Percentiles rank a stretch among this genome's conserved stretches.
These are phyloP conservation scores for Ceramica pisi DNA, from an alignment of 2,888 invertebrate species.

Conservation along the genomic window DNA sequence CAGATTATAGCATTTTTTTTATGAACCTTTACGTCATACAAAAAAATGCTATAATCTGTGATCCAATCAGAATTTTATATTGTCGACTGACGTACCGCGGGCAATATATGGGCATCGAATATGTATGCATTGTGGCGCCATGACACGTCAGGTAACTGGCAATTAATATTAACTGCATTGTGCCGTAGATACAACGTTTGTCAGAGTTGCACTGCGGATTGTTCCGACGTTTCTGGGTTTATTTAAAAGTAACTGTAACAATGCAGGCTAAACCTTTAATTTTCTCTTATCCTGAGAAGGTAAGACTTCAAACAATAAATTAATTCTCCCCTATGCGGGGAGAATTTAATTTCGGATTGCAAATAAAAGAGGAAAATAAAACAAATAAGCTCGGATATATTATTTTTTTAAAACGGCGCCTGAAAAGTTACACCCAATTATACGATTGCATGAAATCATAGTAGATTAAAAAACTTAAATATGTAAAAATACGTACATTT, in stretches of 20 bases:
- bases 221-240: neutral
- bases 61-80: conserved; percentile 62
- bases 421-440: neutral
- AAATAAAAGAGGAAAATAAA: no score
- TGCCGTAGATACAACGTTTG: conserved; percentile 25
- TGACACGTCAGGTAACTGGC: conserved; percentile 53
- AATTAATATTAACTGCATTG: conserved; percentile 62
- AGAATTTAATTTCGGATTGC: conserved; percentile 1
- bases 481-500: no score
- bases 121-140: conserved; percentile 50
- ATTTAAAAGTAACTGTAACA: conserved; percentile 21
- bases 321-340: neutral
- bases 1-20: no score
- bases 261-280: no score
- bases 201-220: conserved; percentile 13
- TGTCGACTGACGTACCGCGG: conserved; percentile 29
- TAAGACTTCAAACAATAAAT: no score
- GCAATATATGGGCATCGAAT: conserved; percentile 56
- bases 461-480: no score
- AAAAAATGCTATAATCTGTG: conserved; percentile 50
- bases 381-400: no score
- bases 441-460: neutral
- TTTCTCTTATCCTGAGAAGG: no score
- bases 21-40: no score
- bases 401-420: neutral